Evolutionary conservation across 2,113 vertebrate genomes (phyloP), one percentile per base, ranked within the genome.

Genomic region (Oenanthe oenanthe): DNA sequence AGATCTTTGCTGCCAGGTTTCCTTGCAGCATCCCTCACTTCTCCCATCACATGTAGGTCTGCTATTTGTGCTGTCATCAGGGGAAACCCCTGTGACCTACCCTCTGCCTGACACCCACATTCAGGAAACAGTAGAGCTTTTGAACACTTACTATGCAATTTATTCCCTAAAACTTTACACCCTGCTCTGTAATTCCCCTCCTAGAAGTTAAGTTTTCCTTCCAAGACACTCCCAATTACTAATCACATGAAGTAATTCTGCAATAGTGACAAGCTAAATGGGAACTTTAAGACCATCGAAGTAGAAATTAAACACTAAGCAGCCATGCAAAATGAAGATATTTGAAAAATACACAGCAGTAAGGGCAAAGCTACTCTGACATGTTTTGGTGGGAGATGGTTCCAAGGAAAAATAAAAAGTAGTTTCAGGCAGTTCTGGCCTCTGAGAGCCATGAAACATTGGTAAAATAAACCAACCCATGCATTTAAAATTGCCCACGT

Each of bases 401-500:
- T 36, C 21, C 24, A 75, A 71, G 40, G 5, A 58, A 51, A 32
- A 48, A n/a, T 18, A 32, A 20, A 12, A 7, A 17, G 3, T 4
- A 0, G 7, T n/a, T 82, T 47, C 22, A 62, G 42, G 5, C 24
- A 45, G 16, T 2, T 26, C 50, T 20, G 25, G 50, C 32, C 36
- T 34, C 48, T 7, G 31, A 65, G 1, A 19, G 19, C 32, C 12
- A 0, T 1, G 7, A 21, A n/a, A 31, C 12, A 4, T 3, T 9
- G 4, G 5, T 17, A 15, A 67, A 72, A 40, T 15, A 48, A 68
- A 29, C 1, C 9, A 51, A 40, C 3, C 6, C 2, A 1, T 5
- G 38, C 21, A 36, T 29, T 54, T 34, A 2, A 32, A 58, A 7
- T 1, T 4, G 32, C 28, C 7, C 1, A 0, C 0, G 4, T 9